Conservation (phyloP, 2,888 invertebrate genomes). For the Caenorhabditis sp. region DNA sequence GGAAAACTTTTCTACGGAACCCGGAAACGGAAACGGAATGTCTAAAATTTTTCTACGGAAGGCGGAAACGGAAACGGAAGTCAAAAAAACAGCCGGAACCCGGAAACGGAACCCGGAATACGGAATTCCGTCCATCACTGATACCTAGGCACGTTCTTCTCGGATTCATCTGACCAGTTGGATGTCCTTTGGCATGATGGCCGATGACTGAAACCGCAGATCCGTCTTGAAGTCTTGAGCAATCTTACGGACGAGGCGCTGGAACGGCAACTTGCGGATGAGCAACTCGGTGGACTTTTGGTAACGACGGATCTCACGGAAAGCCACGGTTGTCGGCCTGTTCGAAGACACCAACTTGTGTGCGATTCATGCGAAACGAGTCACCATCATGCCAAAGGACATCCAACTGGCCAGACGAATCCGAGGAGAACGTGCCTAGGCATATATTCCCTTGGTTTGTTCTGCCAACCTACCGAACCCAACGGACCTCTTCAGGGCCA, state of each 20-base stretch:
- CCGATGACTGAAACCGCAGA: slow-evolving; percentile 95
- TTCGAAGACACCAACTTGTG: slow-evolving; percentile 91
- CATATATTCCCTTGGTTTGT: too few relatives aligned
- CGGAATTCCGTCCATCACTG: too few relatives aligned
- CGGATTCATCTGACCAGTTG: slow-evolving; percentile 95
- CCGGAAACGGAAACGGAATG: too few relatives aligned
- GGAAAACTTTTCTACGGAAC: too few relatives aligned
- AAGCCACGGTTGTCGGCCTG: slow-evolving; percentile 95
- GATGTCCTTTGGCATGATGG: slow-evolving; percentile 98
- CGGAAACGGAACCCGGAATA: too few relatives aligned
- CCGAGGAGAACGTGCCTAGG: neutral
- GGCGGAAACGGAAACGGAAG: too few relatives aligned
- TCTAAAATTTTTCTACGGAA: too few relatives aligned
- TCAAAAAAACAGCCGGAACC: too few relatives aligned
- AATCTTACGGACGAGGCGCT: slow-evolving; percentile 62
- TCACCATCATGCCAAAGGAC: slow-evolving; percentile 98
- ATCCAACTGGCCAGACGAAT: slow-evolving; percentile 88
- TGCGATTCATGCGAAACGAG: slow-evolving; percentile 96
- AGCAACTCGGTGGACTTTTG: slow-evolving; percentile 90
- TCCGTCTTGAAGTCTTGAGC: slow-evolving; percentile 84
- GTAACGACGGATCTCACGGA: slow-evolving; percentile 96
- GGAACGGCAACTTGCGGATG: slow-evolving; percentile 68
- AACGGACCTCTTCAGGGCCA: too few relatives aligned
- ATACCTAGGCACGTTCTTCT: slow-evolving; percentile 86
- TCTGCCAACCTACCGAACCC: too few relatives aligned